These are phyloP conservation scores for fruit fly (Drosophila melanogaster) DNA, from an alignment of 1,140 invertebrate species.

Conservation along the genomic window Release_6_plus_ISO1_MT NC_004354.4:10864501-10865000, in stretches of 20 bases:
- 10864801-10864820: constrained; percentile 73
- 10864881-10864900: constrained; percentile 9
- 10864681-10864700: constrained; percentile 48
- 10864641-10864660: constrained; percentile 37
- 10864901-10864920: constrained; percentile 36
- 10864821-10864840: constrained; percentile 57
- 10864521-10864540: constrained; percentile 42
- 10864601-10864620: constrained; percentile 47
- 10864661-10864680: constrained; percentile 50
- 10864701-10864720: constrained; percentile 26
- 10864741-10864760: constrained; percentile 14
- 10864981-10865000: constrained; percentile 17
- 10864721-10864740: constrained; percentile 29
- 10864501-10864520: constrained; percentile 21
- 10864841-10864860: constrained; percentile 38
- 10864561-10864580: constrained; percentile 45
- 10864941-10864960: constrained; percentile 26
- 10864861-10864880: constrained; percentile 17
- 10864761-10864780: constrained; percentile 27
- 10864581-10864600: constrained; percentile 53
- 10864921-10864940: not conserved
- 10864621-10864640: constrained; percentile 32
- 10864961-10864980: not conserved
- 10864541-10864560: constrained; percentile 34
- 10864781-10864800: constrained; percentile 63